A percentile compares a stretch with the other conserved stretches of the same genome.
Conservation (phyloP, 2,797 vertebrate species). For the Acanthiza pusilla region DNA sequence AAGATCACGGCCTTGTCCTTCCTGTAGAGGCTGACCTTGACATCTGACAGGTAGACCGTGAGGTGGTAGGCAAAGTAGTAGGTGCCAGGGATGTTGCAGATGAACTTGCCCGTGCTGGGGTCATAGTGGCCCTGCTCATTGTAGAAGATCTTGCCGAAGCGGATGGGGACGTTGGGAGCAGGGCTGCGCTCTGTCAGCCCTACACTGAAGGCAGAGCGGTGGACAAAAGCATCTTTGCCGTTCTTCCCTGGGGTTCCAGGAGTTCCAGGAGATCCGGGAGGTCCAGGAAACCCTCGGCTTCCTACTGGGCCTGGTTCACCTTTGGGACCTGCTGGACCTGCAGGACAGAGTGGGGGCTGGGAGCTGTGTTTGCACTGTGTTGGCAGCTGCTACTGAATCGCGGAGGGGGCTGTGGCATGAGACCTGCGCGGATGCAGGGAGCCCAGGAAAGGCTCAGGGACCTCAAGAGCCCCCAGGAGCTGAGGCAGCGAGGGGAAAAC, state of each 20-base stretch:
- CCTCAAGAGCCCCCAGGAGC: neutral
- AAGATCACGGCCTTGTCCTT: conserved; percentile 76
- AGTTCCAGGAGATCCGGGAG: conserved; percentile 68
- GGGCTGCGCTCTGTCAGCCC: conserved; percentile 64
- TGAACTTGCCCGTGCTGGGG: conserved; percentile 78
- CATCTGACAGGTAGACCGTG: conserved; percentile 78
- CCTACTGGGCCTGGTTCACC: conserved; percentile 70
- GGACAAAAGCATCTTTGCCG: conserved; percentile 68
- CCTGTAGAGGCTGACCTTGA: conserved; percentile 80
- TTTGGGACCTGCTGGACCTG: conserved; percentile 74
- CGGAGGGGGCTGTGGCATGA: neutral
- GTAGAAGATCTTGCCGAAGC: conserved; percentile 83
- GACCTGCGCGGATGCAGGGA: fast-evolving
- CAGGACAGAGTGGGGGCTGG: neutral
- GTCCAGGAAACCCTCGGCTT: conserved; percentile 62
- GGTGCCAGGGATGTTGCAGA: conserved; percentile 74
- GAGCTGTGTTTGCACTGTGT: neutral
- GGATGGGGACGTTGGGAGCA: conserved; percentile 74
- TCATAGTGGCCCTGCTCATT: conserved; percentile 81
- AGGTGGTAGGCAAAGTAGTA: conserved; percentile 83
- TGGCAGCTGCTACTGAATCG: fast-evolving
- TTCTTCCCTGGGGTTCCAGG: conserved; percentile 70
- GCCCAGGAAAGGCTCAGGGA: neutral
- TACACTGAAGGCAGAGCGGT: conserved; percentile 82
- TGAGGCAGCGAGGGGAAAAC: neutral